Conservation (phyloP, 2,113 vertebrate species). For the Oncorhynchus keta region DNA sequence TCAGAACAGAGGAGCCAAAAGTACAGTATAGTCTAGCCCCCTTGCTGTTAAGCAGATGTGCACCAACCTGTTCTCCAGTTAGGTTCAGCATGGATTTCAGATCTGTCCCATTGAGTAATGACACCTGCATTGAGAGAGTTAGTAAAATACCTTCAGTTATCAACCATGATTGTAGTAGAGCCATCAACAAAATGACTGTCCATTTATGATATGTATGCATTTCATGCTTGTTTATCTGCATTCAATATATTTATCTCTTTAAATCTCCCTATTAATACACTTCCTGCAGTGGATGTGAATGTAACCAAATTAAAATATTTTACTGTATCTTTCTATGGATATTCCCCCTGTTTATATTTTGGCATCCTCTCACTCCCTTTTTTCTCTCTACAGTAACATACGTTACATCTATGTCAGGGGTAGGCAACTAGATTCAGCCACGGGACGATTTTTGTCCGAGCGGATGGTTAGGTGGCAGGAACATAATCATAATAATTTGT, state of each 20-base stretch:
- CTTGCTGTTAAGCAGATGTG: conserved; percentile 22
- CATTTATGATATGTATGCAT: neutral
- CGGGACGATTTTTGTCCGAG: too few species aligned
- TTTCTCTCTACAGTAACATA: too few species aligned
- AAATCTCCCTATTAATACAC: neutral
- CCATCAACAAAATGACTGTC: too few species aligned
- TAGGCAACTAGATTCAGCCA: too few species aligned
- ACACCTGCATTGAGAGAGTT: conserved; percentile 71
- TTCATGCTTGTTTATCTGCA: neutral
- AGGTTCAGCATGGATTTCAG: conserved; percentile 81
- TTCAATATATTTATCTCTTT: neutral
- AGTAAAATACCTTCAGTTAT: neutral
- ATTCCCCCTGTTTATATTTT: too few species aligned
- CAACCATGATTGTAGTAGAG: neutral
- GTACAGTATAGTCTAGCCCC: neutral
- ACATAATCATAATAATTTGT: too few species aligned
- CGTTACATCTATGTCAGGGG: too few species aligned
- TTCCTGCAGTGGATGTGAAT: too few species aligned
- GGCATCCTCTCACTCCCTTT: too few species aligned
- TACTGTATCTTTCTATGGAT: too few species aligned
- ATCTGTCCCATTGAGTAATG: conserved; percentile 81
- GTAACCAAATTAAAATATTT: too few species aligned
- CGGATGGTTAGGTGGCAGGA: too few species aligned
- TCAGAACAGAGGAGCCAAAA: conserved; percentile 14
- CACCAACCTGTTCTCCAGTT: conserved; percentile 87